Base-by-base conservation (phyloP, 2,888 invertebrate genomes). In the Agriopis leucophaearia region DNA sequence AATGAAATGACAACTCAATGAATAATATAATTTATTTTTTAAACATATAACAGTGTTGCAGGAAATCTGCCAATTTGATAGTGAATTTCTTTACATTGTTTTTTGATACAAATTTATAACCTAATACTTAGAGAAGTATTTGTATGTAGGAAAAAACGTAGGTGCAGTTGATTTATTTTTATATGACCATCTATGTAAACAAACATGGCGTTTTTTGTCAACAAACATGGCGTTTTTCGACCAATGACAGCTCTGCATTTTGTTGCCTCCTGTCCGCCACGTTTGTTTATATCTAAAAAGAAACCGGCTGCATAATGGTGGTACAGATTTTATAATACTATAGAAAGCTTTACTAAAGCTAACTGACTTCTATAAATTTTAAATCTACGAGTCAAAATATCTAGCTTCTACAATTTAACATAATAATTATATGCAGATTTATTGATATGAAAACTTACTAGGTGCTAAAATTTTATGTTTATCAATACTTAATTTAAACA, bases 11-110 rank as follows among this genome's bases (percentile, higher is more conserved):
- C 63, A 50, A 61, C 69, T 63, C 73, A 82, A 81, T 81, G 75
- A 76, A 76, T 81, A 80, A 88, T 88, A 89, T 88, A 88, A 78
- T 92, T 89, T 89, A 72, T 70, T 68, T 86, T n/a, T 82, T 82
- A 83, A 88, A 89, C 85, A 86, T 76, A 79, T 82, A 89, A 88
- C 87, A 88, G 78, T 80, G 79, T 72, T 74, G 70, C 72, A 73
- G 57, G 61, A n/a, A 40, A 64, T 45, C 55, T 75, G 77, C 81
- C 61, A 69, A 75, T 80, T 78, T 74, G 71, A 74, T 74, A 75
- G 15, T 62, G 73, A 73, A 77, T 81, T 75, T 83, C 76, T 86
- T 77, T 82, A 82, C 78, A 82, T 75, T 40, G 62, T 64, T 58
- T 73, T 70, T 42, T 16, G 36, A 36, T 51, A 51, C 36, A 51